Base-by-base conservation (phyloP, 2,797 vertebrate species). In the Chelon auratus region DNA sequence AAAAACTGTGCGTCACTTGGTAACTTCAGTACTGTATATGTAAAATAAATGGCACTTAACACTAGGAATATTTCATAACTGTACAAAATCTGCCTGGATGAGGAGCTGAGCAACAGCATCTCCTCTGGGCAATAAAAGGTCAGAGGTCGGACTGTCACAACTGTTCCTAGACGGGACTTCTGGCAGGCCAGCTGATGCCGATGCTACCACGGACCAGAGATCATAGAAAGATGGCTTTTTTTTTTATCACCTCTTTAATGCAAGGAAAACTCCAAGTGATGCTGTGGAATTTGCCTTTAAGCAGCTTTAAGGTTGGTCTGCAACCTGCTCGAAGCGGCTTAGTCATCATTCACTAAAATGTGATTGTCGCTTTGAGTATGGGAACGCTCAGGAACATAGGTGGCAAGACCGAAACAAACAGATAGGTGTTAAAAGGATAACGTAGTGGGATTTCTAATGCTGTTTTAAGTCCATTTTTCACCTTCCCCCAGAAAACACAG, bases 41-140 rank as follows among this genome's bases (percentile, higher is more conserved):
- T 89, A 91, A 92, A 92, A 94, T 89, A 93, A 94, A 94, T 95
- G 95, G 95, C 95, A 95, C 94, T 93, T 94, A 91, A 93, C 90
- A 94, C 92, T 92, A 93, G 83, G 90, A 93, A 90, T 82, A 87
- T 87, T 69, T 89, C 77, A 86, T 80, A 88, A 93, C 90, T 93
- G 90, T 93, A 93, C 88, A 93, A 89, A 88, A 88, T 50, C 82
- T 84, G 86, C 85, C 87, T 68, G 76, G 79, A 77, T 60, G 77
- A 85, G 84, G 89, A 86, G 76, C 39, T 18, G 53, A 68, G 60
- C 72, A 67, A 67, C 50, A n/a, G 75, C 70, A 67, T 77, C 76
- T 84, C 67, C 55, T 71, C 64, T 53, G 75, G 77, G 84, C 87
- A 89, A 79, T 68, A 76, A 84, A 87, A 87, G 81, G 81, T 89